phyloP scores from a whole-genome alignment of 2,797 vertebrate species.

The Acanthornis magna region DNA sequence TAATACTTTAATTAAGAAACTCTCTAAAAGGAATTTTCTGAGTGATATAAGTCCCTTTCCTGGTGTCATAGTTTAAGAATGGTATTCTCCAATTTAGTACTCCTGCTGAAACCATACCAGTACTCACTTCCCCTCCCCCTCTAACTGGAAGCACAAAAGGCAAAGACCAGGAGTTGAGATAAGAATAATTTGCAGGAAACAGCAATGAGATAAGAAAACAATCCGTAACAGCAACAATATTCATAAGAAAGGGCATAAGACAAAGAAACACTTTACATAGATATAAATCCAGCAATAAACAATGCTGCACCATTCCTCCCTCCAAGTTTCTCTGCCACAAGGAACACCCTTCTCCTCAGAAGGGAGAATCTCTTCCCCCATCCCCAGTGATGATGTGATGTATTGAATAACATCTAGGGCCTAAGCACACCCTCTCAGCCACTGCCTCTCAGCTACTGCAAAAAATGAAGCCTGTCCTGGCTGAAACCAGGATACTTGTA shows the following conservation, averaged over 20 bases:
- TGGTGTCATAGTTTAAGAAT: background rate
- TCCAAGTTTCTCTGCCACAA: background rate
- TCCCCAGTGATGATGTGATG: background rate
- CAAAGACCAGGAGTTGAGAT: background rate
- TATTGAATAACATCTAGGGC: background rate
- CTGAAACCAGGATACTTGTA: background rate
- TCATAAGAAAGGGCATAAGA: background rate
- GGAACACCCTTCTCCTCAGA: background rate
- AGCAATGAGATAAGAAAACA: background rate
- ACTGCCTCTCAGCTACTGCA: background rate
- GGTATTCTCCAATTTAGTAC: background rate
- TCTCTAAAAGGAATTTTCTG: background rate
- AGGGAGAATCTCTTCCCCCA: fast-evolving
- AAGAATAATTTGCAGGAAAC: background rate
- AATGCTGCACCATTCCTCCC: too few species aligned
- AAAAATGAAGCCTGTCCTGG: background rate
- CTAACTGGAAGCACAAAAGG: background rate
- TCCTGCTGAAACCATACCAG: background rate
- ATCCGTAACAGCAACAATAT: background rate
- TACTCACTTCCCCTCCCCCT: background rate
- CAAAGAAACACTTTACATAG: background rate
- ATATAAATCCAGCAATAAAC: background rate
- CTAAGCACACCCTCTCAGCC: background rate
- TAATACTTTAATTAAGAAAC: background rate
- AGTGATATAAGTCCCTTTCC: background rate